These are phyloP conservation scores for Artibeus lituratus DNA, from an alignment of 2,797 vertebrate species.

Conservation along the genomic window DNA sequence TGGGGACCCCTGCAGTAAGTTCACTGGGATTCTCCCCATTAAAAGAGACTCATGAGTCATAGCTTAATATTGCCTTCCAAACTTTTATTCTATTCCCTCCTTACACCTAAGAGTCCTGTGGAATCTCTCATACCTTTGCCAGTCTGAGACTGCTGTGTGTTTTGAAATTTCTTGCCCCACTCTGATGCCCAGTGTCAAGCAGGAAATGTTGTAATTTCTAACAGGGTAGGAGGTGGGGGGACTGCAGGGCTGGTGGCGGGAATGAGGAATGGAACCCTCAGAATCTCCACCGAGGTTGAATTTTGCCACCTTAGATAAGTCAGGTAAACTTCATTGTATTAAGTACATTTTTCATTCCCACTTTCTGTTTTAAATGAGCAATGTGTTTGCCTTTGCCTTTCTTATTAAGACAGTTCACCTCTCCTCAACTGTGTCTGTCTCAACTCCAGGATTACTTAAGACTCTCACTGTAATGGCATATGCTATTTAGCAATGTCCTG, in stretches of 20 bases:
- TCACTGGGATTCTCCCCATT: not conserved
- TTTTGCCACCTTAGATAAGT: not conserved
- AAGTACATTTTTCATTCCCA: not conserved
- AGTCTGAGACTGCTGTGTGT: not conserved
- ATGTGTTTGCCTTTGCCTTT: not conserved
- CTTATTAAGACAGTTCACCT: not conserved
- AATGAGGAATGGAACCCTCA: not conserved
- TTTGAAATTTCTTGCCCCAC: conserved; percentile 19
- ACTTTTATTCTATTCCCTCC: not conserved
- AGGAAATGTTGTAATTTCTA: conserved; percentile 24
- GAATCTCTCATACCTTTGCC: not conserved
- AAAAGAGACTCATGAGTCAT: not conserved
- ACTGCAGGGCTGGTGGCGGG: not conserved
- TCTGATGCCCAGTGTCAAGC: not conserved
- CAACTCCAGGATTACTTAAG: not conserved
- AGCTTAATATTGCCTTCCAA: not conserved
- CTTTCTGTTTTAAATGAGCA: not conserved
- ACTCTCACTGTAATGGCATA: not conserved
- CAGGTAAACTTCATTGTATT: not conserved
- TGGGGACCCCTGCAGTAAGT: not conserved
- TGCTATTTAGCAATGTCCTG: not conserved
- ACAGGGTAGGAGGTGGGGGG: not conserved
- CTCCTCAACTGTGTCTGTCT: not conserved
- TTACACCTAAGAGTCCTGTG: not conserved
- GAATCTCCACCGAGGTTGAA: not conserved